These are phyloP conservation scores for Pyrrhosoma nymphula DNA, from an alignment of 2,888 invertebrate species.

Conservation along the genomic window DNA sequence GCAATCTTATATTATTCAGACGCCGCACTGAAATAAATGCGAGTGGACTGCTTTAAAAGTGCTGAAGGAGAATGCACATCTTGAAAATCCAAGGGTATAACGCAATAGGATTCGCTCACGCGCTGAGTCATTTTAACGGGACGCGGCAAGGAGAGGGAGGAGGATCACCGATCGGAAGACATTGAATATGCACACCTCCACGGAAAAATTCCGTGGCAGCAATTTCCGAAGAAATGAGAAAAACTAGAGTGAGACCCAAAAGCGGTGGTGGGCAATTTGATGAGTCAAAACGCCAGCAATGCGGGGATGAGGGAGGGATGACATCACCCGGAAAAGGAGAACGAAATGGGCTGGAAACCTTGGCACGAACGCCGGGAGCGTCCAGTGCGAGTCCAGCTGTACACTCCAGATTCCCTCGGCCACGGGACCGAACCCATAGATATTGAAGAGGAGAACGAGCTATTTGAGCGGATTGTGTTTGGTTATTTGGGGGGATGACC, in stretches of 20 bases:
- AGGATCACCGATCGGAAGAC: not conserved
- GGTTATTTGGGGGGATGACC: too few species aligned
- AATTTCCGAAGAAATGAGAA: slow-evolving; percentile 17
- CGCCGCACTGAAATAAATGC: not conserved
- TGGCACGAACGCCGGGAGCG: not conserved
- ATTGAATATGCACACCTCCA: not conserved
- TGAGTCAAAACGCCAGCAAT: slow-evolving; percentile 14
- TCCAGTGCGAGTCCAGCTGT: not conserved
- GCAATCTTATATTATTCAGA: not conserved
- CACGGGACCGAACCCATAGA: not conserved
- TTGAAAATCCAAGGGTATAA: not conserved
- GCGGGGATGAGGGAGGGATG: not conserved
- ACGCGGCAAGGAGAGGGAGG: not conserved
- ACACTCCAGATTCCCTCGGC: not conserved
- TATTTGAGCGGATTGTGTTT: too few species aligned
- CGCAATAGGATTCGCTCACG: not conserved
- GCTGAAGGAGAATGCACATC: not conserved
- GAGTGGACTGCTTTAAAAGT: not conserved
- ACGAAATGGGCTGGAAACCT: not conserved
- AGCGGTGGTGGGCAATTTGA: not conserved
- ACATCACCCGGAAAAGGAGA: slow-evolving; percentile 32
- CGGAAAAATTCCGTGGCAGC: not conserved
- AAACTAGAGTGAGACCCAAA: not conserved
- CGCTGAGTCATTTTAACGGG: not conserved
- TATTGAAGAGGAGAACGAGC: not conserved